Base-by-base conservation (phyloP, 2,888 invertebrate species). In the Psylliodes chrysocephalus region DNA sequence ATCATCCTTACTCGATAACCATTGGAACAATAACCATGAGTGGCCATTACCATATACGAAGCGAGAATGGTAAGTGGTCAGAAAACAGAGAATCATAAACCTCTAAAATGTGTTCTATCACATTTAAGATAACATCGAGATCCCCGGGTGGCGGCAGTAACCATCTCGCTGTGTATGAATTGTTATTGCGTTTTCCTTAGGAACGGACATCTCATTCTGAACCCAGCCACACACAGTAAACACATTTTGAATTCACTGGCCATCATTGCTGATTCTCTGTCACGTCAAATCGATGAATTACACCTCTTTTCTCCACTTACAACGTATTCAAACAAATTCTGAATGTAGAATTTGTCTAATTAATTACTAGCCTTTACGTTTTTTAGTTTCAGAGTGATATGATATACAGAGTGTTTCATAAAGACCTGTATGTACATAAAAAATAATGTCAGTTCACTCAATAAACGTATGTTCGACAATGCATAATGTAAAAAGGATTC, bases 61-160 rank as follows among this genome's bases (percentile, higher is more conserved):
- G 73, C 76, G 75, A 75, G 77, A 78, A 78, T 77, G 74, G 77
- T 76, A 76, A 77, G 74, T 73, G 76, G 76, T 74, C 76, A 75
- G 73, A 73, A 49, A 70, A 72, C 72, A 67, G 68, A 71, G 68
- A 61, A 64, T 65, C 75, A 78, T 79, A 78, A 80, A 79, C 75
- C 78, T 75, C 75, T 73, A 71, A 79, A 79, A 79, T 79, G 77
- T 75, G 75, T 76, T 77, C 76, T 75, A 73, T 76, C 75, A 69
- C 69, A 72, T 69, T 67, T 60, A 61, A 78, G 79, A 80, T 80
- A 79, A 75, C 72, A 80, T 79, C 80, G 74, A 70, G 73, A 76
- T 74, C 78, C 75, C 74, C 76, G 73, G 78, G 79, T 78, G 78
- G 78, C 76, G 19, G 53, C 40, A 54, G 42, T 53, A 47, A 52